Percentiles rank a stretch among this genome's conserved stretches.
Conservation (phyloP, 2,888 invertebrate species). For the Dyspetes luteomarginatus region DNA sequence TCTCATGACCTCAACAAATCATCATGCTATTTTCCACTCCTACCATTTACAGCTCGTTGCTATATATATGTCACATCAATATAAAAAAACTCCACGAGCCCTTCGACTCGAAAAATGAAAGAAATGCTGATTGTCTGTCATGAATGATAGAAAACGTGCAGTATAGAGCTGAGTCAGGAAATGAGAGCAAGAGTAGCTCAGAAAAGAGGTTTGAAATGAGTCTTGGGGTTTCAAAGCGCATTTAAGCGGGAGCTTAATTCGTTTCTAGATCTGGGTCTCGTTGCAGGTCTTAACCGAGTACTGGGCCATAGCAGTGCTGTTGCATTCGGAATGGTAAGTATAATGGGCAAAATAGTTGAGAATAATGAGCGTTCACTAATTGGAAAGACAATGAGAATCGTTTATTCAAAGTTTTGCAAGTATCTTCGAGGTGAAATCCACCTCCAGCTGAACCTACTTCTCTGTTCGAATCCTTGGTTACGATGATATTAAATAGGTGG, state of each 20-base stretch:
- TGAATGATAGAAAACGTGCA: conserved; percentile 33
- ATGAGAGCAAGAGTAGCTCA: conserved; percentile 13
- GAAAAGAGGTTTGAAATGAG: conserved; percentile 16
- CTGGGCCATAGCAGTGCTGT: neutral
- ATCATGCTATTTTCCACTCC: conserved; percentile 15
- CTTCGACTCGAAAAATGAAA: conserved; percentile 19
- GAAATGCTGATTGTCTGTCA: conserved; percentile 13
- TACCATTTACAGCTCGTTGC: conserved; percentile 20
- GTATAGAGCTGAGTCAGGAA: neutral
- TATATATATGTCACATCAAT: conserved; percentile 19
- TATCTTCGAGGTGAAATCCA: neutral
- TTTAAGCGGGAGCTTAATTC: conserved; percentile 1
- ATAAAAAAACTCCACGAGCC: conserved; percentile 5
- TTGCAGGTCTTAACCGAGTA: neutral
- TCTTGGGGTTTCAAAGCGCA: conserved; percentile 27
- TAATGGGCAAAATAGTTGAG: neutral
- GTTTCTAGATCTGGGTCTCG: conserved; percentile 29
- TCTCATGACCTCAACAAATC: too few species aligned
- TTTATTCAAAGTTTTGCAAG: neutral
- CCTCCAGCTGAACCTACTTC: too few species aligned
- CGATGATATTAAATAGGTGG: too few species aligned
- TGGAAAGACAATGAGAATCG: neutral
- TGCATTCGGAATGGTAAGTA: neutral
- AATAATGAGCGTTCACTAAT: neutral
- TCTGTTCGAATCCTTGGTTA: too few species aligned